Base-by-base conservation (phyloP, 2,888 invertebrate genomes). In the Ceraclea dissimilis region DNA sequence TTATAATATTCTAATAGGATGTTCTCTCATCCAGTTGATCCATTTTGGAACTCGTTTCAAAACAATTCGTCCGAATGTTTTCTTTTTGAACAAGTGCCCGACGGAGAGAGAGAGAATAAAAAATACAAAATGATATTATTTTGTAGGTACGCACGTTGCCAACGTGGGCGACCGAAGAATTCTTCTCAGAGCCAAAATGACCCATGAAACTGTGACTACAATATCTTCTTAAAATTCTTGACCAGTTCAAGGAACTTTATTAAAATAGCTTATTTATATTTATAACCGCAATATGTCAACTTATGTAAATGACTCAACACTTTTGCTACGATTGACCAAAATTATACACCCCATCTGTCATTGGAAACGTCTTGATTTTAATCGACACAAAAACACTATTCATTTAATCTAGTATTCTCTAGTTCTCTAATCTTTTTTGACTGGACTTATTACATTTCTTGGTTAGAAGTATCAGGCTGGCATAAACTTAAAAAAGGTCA, bases 101-200 rank as follows among this genome's bases (percentile, higher is more conserved):
- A 21, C 39, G 31, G 43, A 58, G 55, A 58, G 54, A 26, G 26
- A 26, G 5, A 26, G 5, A 26, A 26, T n/a, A n/a, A n/a, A n/a
- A n/a, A n/a, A n/a, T n/a, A n/a, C n/a, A n/a, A n/a, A n/a, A n/a
- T n/a, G n/a, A n/a, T n/a, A n/a, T n/a, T n/a, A n/a, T n/a, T n/a
- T n/a, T n/a, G n/a, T n/a, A n/a, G n/a, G n/a, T n/a, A n/a, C n/a
- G n/a, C n/a, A 26, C 10, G 10, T 26, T 26, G 4, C 26, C 10
- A 39, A 39, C 52, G 59, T 59, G 56, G 59, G 59, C 59, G 56
- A 21, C 49, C 19, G 49, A 56, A 56, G 56, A 59, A 56, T 59
- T 56, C 26, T 26, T 51, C 49, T 51, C 49, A 33, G 52, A 52
- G 44, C 50, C 52, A 51, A 53, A 56, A 58, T 55, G 55, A 26